Evolutionary conservation across 92 coral and sea anemone species (phyloP), one percentile per base, ranked within the genome.

Genomic region (Phenganax marumi): DNA sequence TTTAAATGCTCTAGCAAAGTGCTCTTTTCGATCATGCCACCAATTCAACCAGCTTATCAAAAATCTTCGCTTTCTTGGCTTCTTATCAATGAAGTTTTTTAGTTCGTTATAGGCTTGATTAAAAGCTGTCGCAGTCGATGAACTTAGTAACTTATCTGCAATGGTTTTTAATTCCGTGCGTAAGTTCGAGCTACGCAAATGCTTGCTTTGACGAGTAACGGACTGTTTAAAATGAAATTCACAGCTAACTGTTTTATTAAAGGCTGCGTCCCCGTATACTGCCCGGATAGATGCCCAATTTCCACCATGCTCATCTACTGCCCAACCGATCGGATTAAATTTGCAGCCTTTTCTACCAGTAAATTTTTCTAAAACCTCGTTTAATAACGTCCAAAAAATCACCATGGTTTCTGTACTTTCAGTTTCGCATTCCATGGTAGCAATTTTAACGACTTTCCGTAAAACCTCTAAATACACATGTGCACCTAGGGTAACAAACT

Each of bases 241-340:
- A 47, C 87, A 84, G 13, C 66, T 23, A 14, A 77, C 76, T 4
- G 76, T 77, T 84, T 75, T 75, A 16, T 70, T 48, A 8, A 5
- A 1, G 24, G 50, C 84, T 10, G 46, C 86, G 23, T 80, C 74
- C n/a, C 85, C 85, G 50, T 77, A 80, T 17, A 70, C 85, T 18
- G 68, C 47, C 7, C 51, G 62, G 11, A 55, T 56, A 11, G 80
- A 18, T 12, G 73, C 85, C 84, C 84, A 85, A 25, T 79, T 78
- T 26, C 56, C 77, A 17, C 84, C 89, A 55, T 70, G 71, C 54
- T 85, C 85, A 23, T 85, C 85, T 18, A 70, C 88, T 14, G 70
- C 68, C 79, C 84, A 78, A 5, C 88, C 88, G 21, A 39, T 68
- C 0, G 88, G 88, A 39, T 79, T 85, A 24, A 78, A 85, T 56